These are phyloP conservation scores for Reticulitermes speratus DNA, from an alignment of 1,140 invertebrate species.

Conservation along the genomic window DNA sequence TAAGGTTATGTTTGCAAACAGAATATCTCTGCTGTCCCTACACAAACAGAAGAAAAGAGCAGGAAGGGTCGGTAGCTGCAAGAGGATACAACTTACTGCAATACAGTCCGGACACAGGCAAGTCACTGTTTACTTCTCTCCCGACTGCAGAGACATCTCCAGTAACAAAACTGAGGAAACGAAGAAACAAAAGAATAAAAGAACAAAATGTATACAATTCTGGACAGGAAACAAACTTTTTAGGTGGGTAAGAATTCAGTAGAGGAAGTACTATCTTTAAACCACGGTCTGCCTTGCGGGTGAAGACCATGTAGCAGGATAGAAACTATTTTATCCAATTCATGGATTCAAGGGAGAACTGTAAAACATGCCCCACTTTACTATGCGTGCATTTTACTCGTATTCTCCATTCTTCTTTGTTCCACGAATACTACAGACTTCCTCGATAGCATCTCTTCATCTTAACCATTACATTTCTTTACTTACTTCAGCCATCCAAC, in stretches of 20 bases:
- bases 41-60: not conserved
- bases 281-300: not conserved
- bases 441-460: not conserved
- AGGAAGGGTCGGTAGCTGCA: not conserved
- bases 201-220: not conserved
- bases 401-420: not conserved
- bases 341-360: not conserved
- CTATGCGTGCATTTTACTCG: not conserved
- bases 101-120: not conserved
- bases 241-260: not conserved
- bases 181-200: not conserved
- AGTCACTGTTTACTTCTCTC: not conserved
- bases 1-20: not conserved
- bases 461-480: no score
- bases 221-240: not conserved
- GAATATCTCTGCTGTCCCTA: not conserved
- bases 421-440: not conserved
- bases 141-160: not conserved
- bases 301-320: not conserved
- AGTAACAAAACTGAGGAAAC: not conserved
- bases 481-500: no score
- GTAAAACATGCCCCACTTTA: not conserved
- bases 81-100: not conserved
- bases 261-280: not conserved
- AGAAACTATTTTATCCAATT: not conserved